These are phyloP conservation scores for Typhlomys cinereus DNA, from an alignment of 2,113 vertebrate species.

Conservation along the genomic window DNA sequence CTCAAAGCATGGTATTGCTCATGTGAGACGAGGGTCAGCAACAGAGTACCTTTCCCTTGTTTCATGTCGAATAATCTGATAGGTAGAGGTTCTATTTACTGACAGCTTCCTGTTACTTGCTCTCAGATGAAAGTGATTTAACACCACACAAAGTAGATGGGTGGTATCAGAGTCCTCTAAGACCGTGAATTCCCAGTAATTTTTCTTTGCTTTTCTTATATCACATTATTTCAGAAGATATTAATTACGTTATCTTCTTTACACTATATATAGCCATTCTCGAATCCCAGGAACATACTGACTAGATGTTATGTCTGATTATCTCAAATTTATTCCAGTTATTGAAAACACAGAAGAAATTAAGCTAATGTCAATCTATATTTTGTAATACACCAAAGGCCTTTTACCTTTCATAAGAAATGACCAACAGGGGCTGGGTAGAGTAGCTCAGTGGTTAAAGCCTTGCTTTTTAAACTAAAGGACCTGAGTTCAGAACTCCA, in stretches of 20 bases:
- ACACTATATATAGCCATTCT: constrained; percentile 47
- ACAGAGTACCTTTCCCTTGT: constrained; percentile 14
- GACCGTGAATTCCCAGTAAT: constrained; percentile 21
- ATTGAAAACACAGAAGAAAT: constrained; percentile 37
- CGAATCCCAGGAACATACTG: constrained; percentile 57
- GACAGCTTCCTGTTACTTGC: constrained; percentile 12
- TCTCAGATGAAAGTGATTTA: constrained; percentile 33
- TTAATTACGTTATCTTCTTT: constrained; percentile 57
- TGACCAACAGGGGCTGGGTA: constrained; percentile 23
- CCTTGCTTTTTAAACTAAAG: too few relatives aligned
- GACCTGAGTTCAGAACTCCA: too few relatives aligned
- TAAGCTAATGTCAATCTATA: not conserved
- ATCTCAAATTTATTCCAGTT: constrained; percentile 34
- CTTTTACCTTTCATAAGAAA: constrained; percentile 46
- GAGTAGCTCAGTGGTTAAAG: constrained; percentile 25
- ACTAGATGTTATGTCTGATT: not conserved
- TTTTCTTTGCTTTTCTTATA: constrained; percentile 46
- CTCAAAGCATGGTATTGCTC: constrained; percentile 2
- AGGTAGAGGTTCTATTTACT: not conserved
- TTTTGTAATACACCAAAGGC: constrained; percentile 8
- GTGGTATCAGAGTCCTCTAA: not conserved
- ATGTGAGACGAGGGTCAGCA: not conserved
- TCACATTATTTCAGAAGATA: constrained; percentile 49
- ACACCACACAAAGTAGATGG: not conserved
- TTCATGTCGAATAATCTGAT: not conserved